These are phyloP conservation scores for Cryptus viduatorius DNA, from an alignment of 2,888 invertebrate species.

Conservation along the genomic window DNA sequence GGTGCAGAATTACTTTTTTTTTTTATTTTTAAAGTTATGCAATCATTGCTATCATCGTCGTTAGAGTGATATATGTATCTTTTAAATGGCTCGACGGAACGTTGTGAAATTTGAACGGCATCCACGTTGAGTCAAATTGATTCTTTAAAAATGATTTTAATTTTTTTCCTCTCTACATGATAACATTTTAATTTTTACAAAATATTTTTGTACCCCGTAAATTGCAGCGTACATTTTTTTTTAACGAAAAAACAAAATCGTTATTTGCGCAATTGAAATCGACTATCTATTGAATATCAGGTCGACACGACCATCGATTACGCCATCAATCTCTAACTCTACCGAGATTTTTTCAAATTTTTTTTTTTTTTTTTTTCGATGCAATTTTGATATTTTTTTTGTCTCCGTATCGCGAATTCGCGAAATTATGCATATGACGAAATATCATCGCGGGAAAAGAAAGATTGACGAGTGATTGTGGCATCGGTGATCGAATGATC, in stretches of 20 bases:
- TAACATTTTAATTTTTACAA: too few relatives aligned
- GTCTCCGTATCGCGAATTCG: conserved; percentile 48
- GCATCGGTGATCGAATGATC: conserved; percentile 54
- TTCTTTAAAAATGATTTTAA: too few relatives aligned
- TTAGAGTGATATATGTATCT: neutral
- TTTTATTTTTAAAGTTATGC: neutral
- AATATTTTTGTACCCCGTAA: too few relatives aligned
- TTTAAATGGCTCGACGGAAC: neutral
- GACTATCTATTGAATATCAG: too few relatives aligned
- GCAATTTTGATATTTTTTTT: neutral
- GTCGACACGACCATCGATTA: too few relatives aligned
- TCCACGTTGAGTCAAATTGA: neutral
- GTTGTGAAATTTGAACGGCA: neutral
- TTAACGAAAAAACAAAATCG: too few relatives aligned
- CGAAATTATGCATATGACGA: conserved; percentile 53
- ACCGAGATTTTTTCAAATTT: too few relatives aligned
- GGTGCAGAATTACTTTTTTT: neutral
- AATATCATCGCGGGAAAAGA: conserved; percentile 33
- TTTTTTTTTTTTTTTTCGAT: too few relatives aligned
- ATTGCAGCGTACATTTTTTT: too few relatives aligned
- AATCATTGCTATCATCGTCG: neutral
- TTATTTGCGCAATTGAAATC: too few relatives aligned
- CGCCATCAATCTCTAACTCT: too few relatives aligned
- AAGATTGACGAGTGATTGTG: conserved; percentile 28
- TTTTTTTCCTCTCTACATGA: too few relatives aligned